Evolutionary conservation across 2,888 invertebrate genomes (phyloP).

Genomic region (Molorchus minor): DNA sequence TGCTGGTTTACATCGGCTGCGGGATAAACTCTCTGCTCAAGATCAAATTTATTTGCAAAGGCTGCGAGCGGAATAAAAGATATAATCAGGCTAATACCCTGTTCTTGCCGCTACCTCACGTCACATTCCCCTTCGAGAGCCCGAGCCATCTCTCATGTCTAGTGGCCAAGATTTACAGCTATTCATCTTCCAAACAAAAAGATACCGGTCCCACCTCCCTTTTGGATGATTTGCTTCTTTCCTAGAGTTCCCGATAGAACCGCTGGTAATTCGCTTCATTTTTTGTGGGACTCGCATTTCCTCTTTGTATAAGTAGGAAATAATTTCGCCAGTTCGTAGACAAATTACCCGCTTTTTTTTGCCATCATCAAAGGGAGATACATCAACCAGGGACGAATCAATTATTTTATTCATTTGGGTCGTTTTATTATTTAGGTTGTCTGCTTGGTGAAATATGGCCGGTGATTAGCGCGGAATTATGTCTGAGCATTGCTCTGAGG

Average conservation of each 20-base stretch:
- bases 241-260: constrained; percentile 42
- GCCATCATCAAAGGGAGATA: too few species aligned
- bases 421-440: too few species aligned
- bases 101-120: constrained; percentile 41
- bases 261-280: constrained; percentile 43
- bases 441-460: too few species aligned
- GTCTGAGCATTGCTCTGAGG: too few species aligned
- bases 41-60: constrained; percentile 25
- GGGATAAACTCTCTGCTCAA: constrained; percentile 11
- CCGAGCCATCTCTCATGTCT: constrained; percentile 57
- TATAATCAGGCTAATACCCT: constrained; percentile 53
- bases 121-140: constrained; percentile 47
- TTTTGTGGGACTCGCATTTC: constrained; percentile 38
- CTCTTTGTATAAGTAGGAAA: constrained; percentile 34
- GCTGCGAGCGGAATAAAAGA: constrained; percentile 44
- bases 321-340: constrained; percentile 26
- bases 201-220: constrained; percentile 45
- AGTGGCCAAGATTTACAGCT: constrained; percentile 57
- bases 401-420: too few species aligned
- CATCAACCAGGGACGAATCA: too few species aligned
- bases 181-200: constrained; percentile 57
- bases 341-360: constrained; percentile 16
- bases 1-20: constrained; percentile 4
- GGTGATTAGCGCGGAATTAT: too few species aligned
- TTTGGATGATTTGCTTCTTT: constrained; percentile 52